Base-by-base conservation (phyloP, 2,888 invertebrate genomes). In the Acanthosepion pharaonis region DNA sequence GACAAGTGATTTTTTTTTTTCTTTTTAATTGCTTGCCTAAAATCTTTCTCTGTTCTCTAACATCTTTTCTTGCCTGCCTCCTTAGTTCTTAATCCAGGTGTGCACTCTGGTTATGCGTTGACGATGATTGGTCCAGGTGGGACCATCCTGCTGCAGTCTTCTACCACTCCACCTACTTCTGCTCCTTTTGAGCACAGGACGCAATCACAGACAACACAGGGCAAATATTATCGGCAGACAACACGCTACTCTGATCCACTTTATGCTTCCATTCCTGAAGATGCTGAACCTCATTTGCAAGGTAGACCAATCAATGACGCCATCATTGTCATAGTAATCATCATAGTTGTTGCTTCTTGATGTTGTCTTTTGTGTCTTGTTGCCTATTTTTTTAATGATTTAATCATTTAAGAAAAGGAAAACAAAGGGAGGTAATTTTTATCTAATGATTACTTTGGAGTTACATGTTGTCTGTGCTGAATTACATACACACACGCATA, bases 191-290 rank as follows among this genome's bases (percentile, higher is more conserved):
- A 94, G 48, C 53, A 92, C 94, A 53, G 94, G 42, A 48, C 94
- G 94, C 92, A 51, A 91, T 91, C 91, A 91, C 91, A 94, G 94
- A 59, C 92, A 91, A 53, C 94, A 93, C 94, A 95, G 91, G 28
- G 91, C 59, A 94, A 94, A 94, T 94, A 94, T 49, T 94, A 64
- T 48, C 94, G 93, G 18, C 94, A 94, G 91, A 94, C 94, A 64
- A 42, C 94, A n/a, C 96, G 95, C 93, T 94, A 95, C 93, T 95
- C 96, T 95, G 97, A 96, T 94, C 96, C 96, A 51, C 95, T 96
- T 49, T 96, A 96, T 95, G 96, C 96, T 94, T 96, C 96, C 94
- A 97, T 97, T 94, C 95, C 96, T 92, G 96, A 96, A 94, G 96
- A 96, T 94, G 91, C 95, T 20, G 93, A 94, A 20, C 95, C 91